Evolutionary conservation across 2,888 invertebrate species (phyloP), one percentile per base, ranked within the genome.

Genomic region (Sphecodes monilicornis): DNA sequence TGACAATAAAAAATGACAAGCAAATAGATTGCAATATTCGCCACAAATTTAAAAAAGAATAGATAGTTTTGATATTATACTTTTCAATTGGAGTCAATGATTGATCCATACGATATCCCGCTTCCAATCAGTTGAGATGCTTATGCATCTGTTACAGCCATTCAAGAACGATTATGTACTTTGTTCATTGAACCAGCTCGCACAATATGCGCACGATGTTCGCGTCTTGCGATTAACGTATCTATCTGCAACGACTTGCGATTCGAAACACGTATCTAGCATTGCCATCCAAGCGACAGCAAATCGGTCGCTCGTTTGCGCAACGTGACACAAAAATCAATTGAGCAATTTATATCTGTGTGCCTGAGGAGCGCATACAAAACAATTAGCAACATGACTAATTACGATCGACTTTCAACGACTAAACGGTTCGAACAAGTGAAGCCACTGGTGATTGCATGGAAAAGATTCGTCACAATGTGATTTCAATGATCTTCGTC

Each of bases 271-370:
- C 75, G 82, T 60, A 29, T 54, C 8, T 69, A 72, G 46, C 68
- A 82, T 72, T 69, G 77, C 68, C 72, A 57, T 64, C 60, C 57
- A 22, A 80, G 80, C 75, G 57, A 60, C 84, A 68, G 75, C 70
- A 60, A 74, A 54, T 18, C 60, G 75, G 50, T 54, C 74, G 57
- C 75, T 74, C 29, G 68, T 29, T 85, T 77, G 36, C 75, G 43
- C 54, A 84, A 69, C 71, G 22, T 68, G 57, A 36, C 69, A 68
- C 72, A 43, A 72, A 84, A 85, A 80, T 84, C 77, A 74, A 68
- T 74, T 78, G 60, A 64, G 60, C 74, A 75, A 77, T 57, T 66
- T 54, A 60, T 57, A 39, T 66, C n/a, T n/a, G 29, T 43, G 68
- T 11, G 66, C 66, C 36, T 36, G 22, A 66, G 66, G 22, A 22